Evolutionary conservation across 2,888 invertebrate species (phyloP), one percentile per base, ranked within the genome.

Genomic region (Linnaemya tessellans): DNA sequence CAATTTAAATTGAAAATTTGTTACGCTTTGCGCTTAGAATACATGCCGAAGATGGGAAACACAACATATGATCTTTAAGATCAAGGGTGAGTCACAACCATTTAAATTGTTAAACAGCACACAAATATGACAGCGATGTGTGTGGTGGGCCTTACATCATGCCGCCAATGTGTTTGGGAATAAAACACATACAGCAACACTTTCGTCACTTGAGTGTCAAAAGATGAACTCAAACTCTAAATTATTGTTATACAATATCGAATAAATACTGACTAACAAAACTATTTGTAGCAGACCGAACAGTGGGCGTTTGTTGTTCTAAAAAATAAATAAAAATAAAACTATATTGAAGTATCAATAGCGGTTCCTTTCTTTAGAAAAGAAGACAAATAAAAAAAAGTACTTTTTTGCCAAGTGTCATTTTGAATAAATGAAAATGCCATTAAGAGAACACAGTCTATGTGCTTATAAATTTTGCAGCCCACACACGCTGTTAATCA

Each of bases 1-100:
- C 89, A 89, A 89, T 89, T 89, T 89, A 90, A 82, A 91, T 91
- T 87, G 87, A 90, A 83, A 70, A 91, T 91, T 91, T 88, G 91
- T 89, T 86, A 91, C 89, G 91, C 91, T 88, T 88, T 79, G 87
- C 70, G 62, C 54, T 78, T 71, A 67, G 43, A 74, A 77, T 41
- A 54, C 15, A 20, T 25, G 46, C 60, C 22, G 51, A 11, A 68
- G 38, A 22, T 8, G 15, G 38, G 15, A 41, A 65, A 62, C 30
- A 62, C 30, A 43, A 41, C 22, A 1, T 73, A 20, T 65, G 79
- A 85, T 85, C 82, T 82, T 30, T 35, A 71, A 80, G 82, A 85
- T 85, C 85, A 85, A 80, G 79, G 82, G 75, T 82, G 80, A 85
- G 82, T 85, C 85, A 85, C 85, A 85, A 71, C 64, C 51, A 70